Percentiles rank a stretch among this genome's conserved stretches.
Conservation (phyloP, 2,113 vertebrate genomes). For the Trogon surrucura region DNA sequence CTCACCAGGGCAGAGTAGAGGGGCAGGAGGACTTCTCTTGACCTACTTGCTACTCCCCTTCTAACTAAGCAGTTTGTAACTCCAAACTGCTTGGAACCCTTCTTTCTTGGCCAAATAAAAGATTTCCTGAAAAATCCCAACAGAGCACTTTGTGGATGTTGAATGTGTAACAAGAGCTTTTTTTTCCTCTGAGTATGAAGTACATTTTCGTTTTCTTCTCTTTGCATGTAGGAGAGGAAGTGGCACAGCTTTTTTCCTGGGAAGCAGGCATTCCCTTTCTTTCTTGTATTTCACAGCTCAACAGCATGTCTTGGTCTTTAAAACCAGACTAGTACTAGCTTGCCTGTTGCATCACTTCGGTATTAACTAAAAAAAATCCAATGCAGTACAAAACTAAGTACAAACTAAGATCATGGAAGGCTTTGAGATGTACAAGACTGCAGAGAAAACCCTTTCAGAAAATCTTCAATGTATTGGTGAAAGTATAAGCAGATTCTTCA, state of each 20-base stretch:
- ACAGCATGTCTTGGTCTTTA: not conserved
- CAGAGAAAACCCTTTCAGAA: not conserved
- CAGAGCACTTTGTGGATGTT: not conserved
- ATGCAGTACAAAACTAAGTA: not conserved
- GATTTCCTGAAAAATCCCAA: not conserved
- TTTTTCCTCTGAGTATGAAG: rapidly evolving
- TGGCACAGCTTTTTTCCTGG: not conserved
- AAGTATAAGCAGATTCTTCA: not conserved
- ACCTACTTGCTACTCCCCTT: too few species aligned
- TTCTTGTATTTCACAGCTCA: not conserved
- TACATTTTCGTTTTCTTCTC: not conserved
- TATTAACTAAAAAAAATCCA: not conserved
- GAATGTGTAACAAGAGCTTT: not conserved
- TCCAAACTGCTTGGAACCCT: not conserved
- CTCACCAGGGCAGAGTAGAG: too few species aligned
- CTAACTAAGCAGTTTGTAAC: too few species aligned
- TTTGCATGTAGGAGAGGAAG: not conserved
- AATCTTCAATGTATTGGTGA: not conserved
- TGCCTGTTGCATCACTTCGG: not conserved
- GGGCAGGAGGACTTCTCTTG: too few species aligned
- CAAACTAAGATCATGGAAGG: not conserved
- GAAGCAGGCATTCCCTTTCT: not conserved
- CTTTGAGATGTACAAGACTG: not conserved
- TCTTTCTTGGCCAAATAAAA: not conserved
- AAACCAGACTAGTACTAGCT: not conserved